phyloP scores from a whole-genome alignment of 1,140 invertebrate genomes.

The Cydia fagiglandana region DNA sequence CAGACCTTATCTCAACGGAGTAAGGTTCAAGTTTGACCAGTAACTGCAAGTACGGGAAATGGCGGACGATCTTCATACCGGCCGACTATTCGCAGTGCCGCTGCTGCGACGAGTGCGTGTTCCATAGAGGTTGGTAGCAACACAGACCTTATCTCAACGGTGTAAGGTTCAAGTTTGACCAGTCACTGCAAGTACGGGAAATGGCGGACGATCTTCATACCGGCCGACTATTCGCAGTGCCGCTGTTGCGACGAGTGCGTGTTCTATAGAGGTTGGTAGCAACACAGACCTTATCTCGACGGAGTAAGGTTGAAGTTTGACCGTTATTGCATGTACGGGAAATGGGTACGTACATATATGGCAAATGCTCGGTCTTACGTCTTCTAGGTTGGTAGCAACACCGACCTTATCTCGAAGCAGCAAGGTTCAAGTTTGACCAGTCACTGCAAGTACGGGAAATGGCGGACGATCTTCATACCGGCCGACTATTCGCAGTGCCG shows the following conservation, averaged over 20 bases:
- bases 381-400: no score
- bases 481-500: constrained; percentile 62
- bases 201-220: constrained; percentile 61
- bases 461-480: constrained; percentile 60
- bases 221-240: constrained; percentile 62
- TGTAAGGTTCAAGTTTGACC: no score
- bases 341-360: no score
- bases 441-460: constrained; percentile 68
- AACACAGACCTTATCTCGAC: no score
- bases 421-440: no score
- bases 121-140: constrained; percentile 57
- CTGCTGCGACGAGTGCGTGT: constrained; percentile 68
- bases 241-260: constrained; percentile 60
- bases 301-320: no score
- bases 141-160: no score
- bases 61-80: constrained; percentile 59
- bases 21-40: no score
- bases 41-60: constrained; percentile 60
- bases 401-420: no score
- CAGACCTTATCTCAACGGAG: no score
- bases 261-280: constrained; percentile 37
- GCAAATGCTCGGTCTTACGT: constrained; percentile 47
- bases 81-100: constrained; percentile 62
- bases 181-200: constrained; percentile 64
- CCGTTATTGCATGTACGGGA: constrained; percentile 59